Evolutionary conservation across 2,113 vertebrate genomes (phyloP).

Genomic region (Hystrix brachyura): DNA sequence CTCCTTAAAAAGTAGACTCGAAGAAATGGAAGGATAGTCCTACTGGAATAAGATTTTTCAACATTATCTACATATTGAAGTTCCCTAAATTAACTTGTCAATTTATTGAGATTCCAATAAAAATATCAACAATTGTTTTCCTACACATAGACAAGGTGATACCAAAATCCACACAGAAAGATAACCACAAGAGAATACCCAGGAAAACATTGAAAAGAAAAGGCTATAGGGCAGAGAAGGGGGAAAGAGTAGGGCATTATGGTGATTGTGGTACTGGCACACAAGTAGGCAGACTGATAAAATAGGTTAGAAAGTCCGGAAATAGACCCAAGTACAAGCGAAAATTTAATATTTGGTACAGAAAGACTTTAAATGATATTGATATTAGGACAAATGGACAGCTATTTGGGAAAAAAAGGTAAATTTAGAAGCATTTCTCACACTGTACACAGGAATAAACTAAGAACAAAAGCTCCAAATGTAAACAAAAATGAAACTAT

Average conservation of each 20-base stretch:
- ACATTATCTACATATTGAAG: not conserved
- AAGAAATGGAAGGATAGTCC: not conserved
- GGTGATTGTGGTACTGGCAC: not conserved
- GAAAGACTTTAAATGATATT: not conserved
- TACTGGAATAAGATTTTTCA: not conserved
- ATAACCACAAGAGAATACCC: not conserved
- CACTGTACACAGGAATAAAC: not conserved
- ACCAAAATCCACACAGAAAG: not conserved
- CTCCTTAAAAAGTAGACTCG: not conserved
- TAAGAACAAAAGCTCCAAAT: not conserved
- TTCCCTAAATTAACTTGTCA: not conserved
- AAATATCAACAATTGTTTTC: not conserved
- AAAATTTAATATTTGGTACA: not conserved
- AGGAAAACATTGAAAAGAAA: slow-evolving; percentile 7
- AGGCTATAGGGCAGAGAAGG: no score
- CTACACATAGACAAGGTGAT: not conserved
- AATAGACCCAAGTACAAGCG: not conserved
- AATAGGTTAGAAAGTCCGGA: not conserved
- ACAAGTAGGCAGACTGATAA: not conserved
- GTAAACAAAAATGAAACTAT: not conserved
- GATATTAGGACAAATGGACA: not conserved
- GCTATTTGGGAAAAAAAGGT: not conserved
- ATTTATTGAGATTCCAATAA: not conserved
- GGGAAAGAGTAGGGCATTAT: not conserved
- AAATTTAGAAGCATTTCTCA: not conserved